A percentile compares a stretch with the other conserved stretches of the same genome.
Evolutionary conservation across 2,113 vertebrate genomes (phyloP).

Genomic region (Channa argus): DNA sequence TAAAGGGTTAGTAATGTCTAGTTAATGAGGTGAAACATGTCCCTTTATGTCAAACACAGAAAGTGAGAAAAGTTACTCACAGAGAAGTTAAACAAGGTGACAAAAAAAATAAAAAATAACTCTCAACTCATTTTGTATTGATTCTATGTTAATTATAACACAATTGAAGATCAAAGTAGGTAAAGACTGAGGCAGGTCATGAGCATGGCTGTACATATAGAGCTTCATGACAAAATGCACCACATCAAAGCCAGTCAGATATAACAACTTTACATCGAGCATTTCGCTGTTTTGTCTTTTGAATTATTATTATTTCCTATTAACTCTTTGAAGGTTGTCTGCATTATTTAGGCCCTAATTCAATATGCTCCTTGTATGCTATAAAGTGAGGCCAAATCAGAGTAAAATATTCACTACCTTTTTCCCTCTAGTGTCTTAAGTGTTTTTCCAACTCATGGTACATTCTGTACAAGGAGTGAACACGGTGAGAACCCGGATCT

Average conservation of each 20-base stretch:
- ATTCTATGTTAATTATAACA: too few relatives aligned
- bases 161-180: too few relatives aligned
- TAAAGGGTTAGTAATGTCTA: too few relatives aligned
- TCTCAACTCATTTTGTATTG: too few relatives aligned
- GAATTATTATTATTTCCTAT: constrained; percentile 25
- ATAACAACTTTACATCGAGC: constrained; percentile 25
- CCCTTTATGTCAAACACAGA: too few relatives aligned
- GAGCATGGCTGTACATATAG: too few relatives aligned
- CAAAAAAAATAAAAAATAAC: too few relatives aligned
- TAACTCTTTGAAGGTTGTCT: constrained; percentile 15
- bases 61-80: too few relatives aligned
- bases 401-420: constrained; percentile 28
- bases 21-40: too few relatives aligned
- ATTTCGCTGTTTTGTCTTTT: constrained; percentile 14
- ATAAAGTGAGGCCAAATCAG: background rate
- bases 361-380: background rate
- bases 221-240: too few relatives aligned
- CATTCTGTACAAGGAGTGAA: constrained; percentile 24
- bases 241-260: constrained; percentile 10
- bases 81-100: too few relatives aligned
- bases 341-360: constrained; percentile 23
- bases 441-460: constrained; percentile 20
- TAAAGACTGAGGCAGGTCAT: too few relatives aligned
- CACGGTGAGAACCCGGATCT: constrained; percentile 5
- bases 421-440: background rate